phyloP scores from a whole-genome alignment of 2,797 vertebrate genomes.

The Acanthurus tractus region DNA sequence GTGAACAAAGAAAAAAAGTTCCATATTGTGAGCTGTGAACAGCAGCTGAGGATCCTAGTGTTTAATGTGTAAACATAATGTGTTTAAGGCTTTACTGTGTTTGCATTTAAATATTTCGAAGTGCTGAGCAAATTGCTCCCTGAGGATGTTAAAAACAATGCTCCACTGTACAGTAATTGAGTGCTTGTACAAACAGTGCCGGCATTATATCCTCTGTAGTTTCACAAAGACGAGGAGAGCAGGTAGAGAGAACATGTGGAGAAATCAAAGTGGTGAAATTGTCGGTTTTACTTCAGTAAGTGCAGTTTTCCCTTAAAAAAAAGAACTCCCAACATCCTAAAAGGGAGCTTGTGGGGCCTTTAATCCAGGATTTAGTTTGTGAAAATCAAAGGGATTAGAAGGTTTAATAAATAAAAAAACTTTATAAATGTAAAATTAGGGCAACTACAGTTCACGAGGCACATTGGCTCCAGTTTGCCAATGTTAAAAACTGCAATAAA shows the following conservation, averaged over 20 bases:
- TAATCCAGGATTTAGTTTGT: conserved; percentile 62
- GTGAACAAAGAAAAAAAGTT: conserved; percentile 73
- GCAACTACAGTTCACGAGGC: background rate
- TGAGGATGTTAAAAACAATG: background rate
- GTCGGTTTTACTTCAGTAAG: conserved; percentile 5
- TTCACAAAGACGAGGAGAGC: conserved; percentile 6
- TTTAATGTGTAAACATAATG: too few species aligned
- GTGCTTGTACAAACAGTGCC: background rate
- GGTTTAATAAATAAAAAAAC: conserved; percentile 42
- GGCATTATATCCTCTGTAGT: background rate
- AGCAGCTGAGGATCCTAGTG: background rate
- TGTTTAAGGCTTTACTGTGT: background rate
- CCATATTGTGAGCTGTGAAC: conserved; percentile 22
- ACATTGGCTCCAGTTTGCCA: background rate
- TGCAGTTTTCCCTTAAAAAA: conserved; percentile 14
- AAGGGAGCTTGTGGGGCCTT: conserved; percentile 32
- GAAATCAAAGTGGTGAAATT: background rate
- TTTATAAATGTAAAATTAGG: conserved; percentile 12
- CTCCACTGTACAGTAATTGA: background rate
- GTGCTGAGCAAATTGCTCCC: background rate
- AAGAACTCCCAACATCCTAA: conserved; percentile 42
- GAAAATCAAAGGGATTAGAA: conserved; percentile 51
- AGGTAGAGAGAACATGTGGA: background rate
- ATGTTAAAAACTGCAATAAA: conserved; percentile 9
- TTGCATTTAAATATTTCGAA: conserved; percentile 10